These are phyloP conservation scores for Camponotus fellah DNA, from an alignment of 2,888 invertebrate genomes.

Conservation along the genomic window DNA sequence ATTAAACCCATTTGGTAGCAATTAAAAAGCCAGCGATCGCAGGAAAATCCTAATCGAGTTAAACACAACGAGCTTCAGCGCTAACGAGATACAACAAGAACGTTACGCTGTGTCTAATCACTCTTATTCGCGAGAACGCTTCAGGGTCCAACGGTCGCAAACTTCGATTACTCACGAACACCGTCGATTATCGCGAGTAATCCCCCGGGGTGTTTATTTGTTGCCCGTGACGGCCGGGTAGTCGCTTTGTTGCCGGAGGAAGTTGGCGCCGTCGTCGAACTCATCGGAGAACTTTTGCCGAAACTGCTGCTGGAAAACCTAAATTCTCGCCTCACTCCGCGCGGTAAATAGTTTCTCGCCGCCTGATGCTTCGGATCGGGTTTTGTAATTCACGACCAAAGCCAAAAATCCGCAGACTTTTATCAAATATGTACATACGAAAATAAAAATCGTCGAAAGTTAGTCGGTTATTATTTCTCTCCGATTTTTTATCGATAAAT, in stretches of 20 bases:
- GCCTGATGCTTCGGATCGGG: slow-evolving; percentile 22
- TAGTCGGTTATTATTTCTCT: background rate
- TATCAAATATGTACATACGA: slow-evolving; percentile 38
- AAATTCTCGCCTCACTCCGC: slow-evolving; percentile 32
- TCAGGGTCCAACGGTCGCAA: slow-evolving; percentile 62
- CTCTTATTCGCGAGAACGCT: slow-evolving; percentile 67
- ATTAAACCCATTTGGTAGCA: background rate
- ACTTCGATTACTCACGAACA: slow-evolving; percentile 62
- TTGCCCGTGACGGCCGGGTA: slow-evolving; percentile 39
- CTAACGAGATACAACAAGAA: slow-evolving; percentile 44
- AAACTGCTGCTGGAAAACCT: slow-evolving; percentile 47
- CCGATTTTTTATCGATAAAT: slow-evolving; percentile 29
- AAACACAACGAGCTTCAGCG: slow-evolving; percentile 8
- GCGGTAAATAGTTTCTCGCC: slow-evolving; percentile 41
- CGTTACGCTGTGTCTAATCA: slow-evolving; percentile 59
- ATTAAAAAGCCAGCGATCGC: background rate
- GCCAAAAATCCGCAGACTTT: slow-evolving; percentile 45
- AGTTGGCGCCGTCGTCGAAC: slow-evolving; percentile 33
- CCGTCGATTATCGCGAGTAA: slow-evolving; percentile 60
- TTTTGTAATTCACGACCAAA: slow-evolving; percentile 32
- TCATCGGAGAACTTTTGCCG: slow-evolving; percentile 35
- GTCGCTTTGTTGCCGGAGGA: slow-evolving; percentile 45
- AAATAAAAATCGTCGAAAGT: slow-evolving; percentile 20
- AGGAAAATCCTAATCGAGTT: slow-evolving; percentile 12
- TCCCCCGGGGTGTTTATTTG: slow-evolving; percentile 51